Evolutionary conservation across 1,140 invertebrate species (phyloP).

Genomic region (Diploscapter pachys): DNA sequence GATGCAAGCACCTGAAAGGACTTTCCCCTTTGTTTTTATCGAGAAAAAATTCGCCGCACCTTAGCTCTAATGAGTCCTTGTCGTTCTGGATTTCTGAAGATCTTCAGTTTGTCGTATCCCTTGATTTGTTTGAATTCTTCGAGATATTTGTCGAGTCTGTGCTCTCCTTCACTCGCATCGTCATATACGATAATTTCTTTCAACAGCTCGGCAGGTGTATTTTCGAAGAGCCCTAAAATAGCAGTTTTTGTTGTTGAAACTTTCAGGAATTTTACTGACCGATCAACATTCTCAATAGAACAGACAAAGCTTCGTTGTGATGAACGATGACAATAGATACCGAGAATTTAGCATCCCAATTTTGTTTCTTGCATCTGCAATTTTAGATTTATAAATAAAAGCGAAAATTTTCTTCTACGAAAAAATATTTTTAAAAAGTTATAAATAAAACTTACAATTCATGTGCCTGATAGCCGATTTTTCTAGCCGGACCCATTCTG

Average conservation of each 20-base stretch:
- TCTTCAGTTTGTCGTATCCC: conserved; percentile 18
- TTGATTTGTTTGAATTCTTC: conserved; percentile 15
- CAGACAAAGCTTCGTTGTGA: conserved; percentile 95
- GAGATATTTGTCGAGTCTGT: conserved; percentile 33
- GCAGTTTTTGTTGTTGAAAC: not conserved
- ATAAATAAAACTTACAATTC: conserved; percentile 34
- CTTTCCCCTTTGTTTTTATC: not conserved
- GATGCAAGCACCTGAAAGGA: conserved; percentile 68
- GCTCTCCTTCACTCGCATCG: conserved; percentile 77
- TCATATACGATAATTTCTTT: conserved; percentile 94
- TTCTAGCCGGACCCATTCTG: conserved; percentile 48
- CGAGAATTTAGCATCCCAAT: conserved; percentile 39
- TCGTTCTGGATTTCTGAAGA: conserved; percentile 26
- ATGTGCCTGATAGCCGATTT: conserved; percentile 42
- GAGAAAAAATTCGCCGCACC: conserved; percentile 64
- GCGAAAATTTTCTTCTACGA: no score
- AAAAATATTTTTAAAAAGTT: not conserved
- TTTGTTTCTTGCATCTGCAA: conserved; percentile 48
- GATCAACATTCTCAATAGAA: conserved; percentile 83
- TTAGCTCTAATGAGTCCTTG: conserved; percentile 84
- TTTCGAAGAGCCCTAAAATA: conserved; percentile 78
- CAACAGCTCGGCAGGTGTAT: conserved; percentile 80
- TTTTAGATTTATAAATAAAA: no score
- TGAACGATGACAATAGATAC: conserved; percentile 86
- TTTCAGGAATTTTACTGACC: not conserved